phyloP scores from a whole-genome alignment of 1,140 invertebrate genomes.

The Ostrea edulis region DNA sequence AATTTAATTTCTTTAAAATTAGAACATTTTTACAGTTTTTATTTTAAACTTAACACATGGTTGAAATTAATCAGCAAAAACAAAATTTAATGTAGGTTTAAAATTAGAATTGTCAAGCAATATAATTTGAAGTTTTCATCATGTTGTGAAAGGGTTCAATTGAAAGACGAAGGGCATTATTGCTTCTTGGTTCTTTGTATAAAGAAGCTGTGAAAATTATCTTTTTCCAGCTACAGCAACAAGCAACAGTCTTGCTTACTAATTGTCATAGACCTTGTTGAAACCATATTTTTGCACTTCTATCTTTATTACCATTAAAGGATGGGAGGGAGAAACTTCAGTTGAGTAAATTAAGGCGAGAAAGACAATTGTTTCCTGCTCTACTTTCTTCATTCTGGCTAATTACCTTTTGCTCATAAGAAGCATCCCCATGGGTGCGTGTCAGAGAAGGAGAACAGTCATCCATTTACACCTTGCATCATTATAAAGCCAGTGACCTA shows the following conservation, averaged over 20 bases:
- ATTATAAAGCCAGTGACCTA: not conserved
- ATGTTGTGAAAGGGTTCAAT: too few relatives aligned
- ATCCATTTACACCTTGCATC: constrained; percentile 33
- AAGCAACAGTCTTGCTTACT: not conserved
- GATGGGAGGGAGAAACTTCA: constrained; percentile 4
- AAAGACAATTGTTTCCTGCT: constrained; percentile 25
- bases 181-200: too few relatives aligned
- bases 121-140: too few relatives aligned
- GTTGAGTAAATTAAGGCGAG: not conserved
- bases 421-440: not conserved
- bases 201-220: too few relatives aligned
- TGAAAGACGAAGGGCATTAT: too few relatives aligned
- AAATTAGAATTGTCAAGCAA: too few relatives aligned
- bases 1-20: too few relatives aligned
- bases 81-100: too few relatives aligned
- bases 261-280: constrained; percentile 10
- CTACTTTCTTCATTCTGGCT: constrained; percentile 23
- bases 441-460: not conserved
- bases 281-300: not conserved
- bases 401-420: constrained; percentile 29
- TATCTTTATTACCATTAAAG: constrained; percentile 18
- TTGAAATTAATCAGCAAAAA: too few relatives aligned
- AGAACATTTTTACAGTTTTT: too few relatives aligned
- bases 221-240: too few relatives aligned
- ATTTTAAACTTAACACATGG: too few relatives aligned